Evolutionary conservation across 2,888 invertebrate genomes (phyloP), one percentile per base, ranked within the genome.

Genomic region (Ctena decussata): DNA sequence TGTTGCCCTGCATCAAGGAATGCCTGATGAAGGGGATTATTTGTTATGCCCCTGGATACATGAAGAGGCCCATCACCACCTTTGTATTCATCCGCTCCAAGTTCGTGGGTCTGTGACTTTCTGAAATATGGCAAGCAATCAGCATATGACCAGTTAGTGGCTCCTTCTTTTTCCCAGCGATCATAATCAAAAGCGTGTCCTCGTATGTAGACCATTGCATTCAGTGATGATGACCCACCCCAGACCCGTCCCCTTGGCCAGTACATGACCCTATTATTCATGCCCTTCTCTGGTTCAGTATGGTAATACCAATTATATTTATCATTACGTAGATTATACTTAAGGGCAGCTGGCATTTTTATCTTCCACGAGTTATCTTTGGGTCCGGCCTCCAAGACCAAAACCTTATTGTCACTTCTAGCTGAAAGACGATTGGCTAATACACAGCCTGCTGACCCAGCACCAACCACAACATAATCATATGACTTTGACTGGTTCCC

Each of bases 161-260:
- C 98, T 0, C 99, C 98, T 87, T 97, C 96, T 0, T 97, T 96
- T 92, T 98, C 98, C 98, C 98, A 98, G 32, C 96, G 95, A 73
- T 97, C 97, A 93, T 97, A 98, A 95, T 98, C 98, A 15, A 96
- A 96, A 0, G 97, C 97, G 60, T 97, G 96, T 0, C 98, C 98
- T 85, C 97, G 97, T 1, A 97, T 97, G 94, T 98, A 98, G 11
- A 95, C 97, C 95, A 98, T 97, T 92, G 98, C 98, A 96, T 98
- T 98, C 15, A 98, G 97, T 91, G 98, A 97, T 0, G 98, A 97
- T 18, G 97, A 98, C 0, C 98, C 98, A 0, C 98, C 98, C 77
- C 98, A 96, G 0, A 98, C 98, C 39, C 96, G 91, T 5, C 96
- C 96, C 30, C 96, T 89, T 0, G 96, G 96, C 96, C 96, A 96